A percentile compares a stretch with the other conserved stretches of the same genome.
These are phyloP conservation scores for Cyprinodon brontotheroides DNA, from an alignment of 2,113 vertebrate genomes.

Conservation along the genomic window DNA sequence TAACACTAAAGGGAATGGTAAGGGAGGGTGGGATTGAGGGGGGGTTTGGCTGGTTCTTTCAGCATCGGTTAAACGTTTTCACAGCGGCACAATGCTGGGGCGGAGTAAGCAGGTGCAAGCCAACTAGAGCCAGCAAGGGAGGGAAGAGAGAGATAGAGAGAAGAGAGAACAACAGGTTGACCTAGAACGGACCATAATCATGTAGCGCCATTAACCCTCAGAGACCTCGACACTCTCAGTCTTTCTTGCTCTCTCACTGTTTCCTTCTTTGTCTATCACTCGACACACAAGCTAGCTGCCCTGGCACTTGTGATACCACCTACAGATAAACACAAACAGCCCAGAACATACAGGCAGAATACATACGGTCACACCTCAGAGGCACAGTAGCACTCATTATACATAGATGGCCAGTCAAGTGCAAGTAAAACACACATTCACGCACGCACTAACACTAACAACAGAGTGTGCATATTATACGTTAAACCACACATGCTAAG, in stretches of 20 bases:
- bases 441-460: constrained; percentile 42
- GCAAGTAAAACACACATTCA: constrained; percentile 67
- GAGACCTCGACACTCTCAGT: constrained; percentile 57
- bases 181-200: constrained; percentile 97
- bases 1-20: constrained; percentile 55
- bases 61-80: constrained; percentile 97
- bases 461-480: constrained; percentile 55
- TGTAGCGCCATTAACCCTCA: constrained; percentile 74
- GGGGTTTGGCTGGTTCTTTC: constrained; percentile 86
- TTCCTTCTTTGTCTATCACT: constrained; percentile 52
- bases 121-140: constrained; percentile 90
- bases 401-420: constrained; percentile 68
- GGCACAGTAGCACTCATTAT: constrained; percentile 62
- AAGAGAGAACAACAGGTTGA: constrained; percentile 86
- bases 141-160: constrained; percentile 83
- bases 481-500: constrained; percentile 66
- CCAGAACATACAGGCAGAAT: constrained; percentile 34
- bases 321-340: constrained; percentile 15
- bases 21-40: constrained; percentile 43
- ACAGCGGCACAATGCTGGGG: constrained; percentile 84
- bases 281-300: constrained; percentile 54
- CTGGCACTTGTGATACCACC: constrained; percentile 51
- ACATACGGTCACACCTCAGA: constrained; percentile 50
- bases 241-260: constrained; percentile 56
- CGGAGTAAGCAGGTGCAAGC: constrained; percentile 87